Evolutionary conservation across 2,888 invertebrate genomes (phyloP).

Genomic region (Drosophila melanosoma): DNA sequence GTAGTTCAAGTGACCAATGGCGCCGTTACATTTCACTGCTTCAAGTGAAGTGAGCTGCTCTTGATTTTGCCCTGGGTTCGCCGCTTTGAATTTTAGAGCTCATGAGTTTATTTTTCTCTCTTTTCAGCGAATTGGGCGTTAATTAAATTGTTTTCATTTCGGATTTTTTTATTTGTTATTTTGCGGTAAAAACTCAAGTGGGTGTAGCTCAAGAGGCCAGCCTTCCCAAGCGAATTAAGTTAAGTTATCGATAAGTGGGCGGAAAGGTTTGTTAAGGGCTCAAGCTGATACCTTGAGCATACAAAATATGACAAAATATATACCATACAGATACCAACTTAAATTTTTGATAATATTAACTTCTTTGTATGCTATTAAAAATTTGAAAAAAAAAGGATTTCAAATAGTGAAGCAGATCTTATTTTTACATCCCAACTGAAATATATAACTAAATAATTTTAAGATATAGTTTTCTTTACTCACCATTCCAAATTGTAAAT

Average conservation of each 20-base stretch:
- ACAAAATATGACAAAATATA: background rate
- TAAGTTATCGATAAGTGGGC: constrained; percentile 41
- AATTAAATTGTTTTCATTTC: constrained; percentile 76
- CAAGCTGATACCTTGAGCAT: constrained; percentile 28
- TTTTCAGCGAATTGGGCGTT: constrained; percentile 56
- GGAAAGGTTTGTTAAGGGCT: constrained; percentile 44
- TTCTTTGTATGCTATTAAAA: background rate
- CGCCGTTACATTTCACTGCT: constrained; percentile 78
- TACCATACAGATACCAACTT: background rate
- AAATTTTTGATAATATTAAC: background rate
- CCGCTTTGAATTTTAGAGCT: background rate
- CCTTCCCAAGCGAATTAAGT: constrained; percentile 10
- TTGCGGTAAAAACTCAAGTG: constrained; percentile 54
- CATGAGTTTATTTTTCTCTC: background rate
- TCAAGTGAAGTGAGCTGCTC: constrained; percentile 55
- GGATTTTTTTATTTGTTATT: constrained; percentile 25
- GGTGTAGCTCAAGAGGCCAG: constrained; percentile 23
- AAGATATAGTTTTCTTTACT: constrained; percentile 17
- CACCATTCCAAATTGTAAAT: constrained; percentile 61
- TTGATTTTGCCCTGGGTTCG: constrained; percentile 5
- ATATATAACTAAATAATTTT: background rate
- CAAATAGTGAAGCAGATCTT: background rate
- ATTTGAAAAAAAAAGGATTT: too few relatives aligned
- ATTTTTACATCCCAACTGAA: background rate
- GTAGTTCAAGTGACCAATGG: constrained; percentile 77